These are phyloP conservation scores for Mormyrus lacerda DNA, from an alignment of 2,113 vertebrate species.

Conservation along the genomic window DNA sequence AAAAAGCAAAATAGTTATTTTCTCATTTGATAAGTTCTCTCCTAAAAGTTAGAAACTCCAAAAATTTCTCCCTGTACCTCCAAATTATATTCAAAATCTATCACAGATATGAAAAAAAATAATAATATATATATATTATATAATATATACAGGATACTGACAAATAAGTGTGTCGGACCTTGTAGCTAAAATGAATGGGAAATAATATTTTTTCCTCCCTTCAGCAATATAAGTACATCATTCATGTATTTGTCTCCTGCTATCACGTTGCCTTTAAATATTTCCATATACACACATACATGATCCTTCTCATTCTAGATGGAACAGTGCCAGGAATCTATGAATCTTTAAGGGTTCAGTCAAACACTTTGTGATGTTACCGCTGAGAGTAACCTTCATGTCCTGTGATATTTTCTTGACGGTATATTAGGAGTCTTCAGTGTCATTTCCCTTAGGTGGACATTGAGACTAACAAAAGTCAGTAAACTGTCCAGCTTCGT, in stretches of 20 bases:
- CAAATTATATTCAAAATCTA: not conserved
- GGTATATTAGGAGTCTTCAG: not conserved
- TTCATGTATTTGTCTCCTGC: not conserved
- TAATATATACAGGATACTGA: not conserved
- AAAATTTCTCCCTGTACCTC: not conserved
- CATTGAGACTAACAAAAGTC: not conserved
- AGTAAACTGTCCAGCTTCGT: not conserved
- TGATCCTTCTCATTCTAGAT: not conserved
- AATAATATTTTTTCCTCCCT: not conserved
- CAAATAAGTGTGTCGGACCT: not conserved
- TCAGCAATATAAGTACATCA: not conserved
- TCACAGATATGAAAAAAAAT: not conserved
- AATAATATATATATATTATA: no score
- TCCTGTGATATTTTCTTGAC: not conserved
- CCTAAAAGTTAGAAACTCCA: not conserved
- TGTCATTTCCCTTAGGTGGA: not conserved
- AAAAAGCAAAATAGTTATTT: not conserved
- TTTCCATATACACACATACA: not conserved
- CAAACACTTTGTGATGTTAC: not conserved
- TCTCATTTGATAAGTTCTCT: not conserved
- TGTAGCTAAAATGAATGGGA: not conserved
- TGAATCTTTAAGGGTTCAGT: not conserved
- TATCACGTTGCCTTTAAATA: not conserved
- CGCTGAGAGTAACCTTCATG: not conserved
- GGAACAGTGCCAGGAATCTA: not conserved